Evolutionary conservation across 2,113 vertebrate genomes (phyloP).

Genomic region (Empidonax traillii): DNA sequence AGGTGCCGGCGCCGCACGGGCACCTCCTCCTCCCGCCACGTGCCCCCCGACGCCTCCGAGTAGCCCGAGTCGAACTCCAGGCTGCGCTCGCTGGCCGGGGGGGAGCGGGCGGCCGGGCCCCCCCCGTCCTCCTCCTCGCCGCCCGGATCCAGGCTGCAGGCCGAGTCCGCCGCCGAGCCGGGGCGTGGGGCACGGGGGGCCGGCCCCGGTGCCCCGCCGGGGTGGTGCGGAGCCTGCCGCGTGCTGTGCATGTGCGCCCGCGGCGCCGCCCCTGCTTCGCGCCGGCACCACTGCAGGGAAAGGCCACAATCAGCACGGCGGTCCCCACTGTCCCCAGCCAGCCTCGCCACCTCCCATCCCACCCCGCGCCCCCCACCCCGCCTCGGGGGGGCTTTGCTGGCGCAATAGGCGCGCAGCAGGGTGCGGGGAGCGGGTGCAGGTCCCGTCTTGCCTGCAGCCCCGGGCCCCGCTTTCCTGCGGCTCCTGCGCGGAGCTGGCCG

Average conservation of each 20-base stretch:
- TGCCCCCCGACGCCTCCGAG: conserved; percentile 85
- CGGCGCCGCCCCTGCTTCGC: conserved; percentile 75
- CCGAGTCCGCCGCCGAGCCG: conserved; percentile 84
- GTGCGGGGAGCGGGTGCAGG: conserved; percentile 15
- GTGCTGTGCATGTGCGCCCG: conserved; percentile 81
- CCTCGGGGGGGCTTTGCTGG: background rate
- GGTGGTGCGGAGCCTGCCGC: conserved; percentile 77
- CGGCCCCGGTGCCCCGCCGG: conserved; percentile 60
- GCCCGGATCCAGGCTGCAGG: conserved; percentile 84
- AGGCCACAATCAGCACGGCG: background rate
- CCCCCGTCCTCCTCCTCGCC: conserved; percentile 73
- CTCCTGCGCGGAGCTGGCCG: conserved; percentile 29
- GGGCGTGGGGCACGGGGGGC: conserved; percentile 21
- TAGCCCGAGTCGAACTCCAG: conserved; percentile 93
- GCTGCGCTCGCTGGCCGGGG: conserved; percentile 83
- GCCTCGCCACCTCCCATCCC: background rate
- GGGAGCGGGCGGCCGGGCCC: conserved; percentile 58
- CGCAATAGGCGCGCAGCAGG: background rate
- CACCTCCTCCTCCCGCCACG: conserved; percentile 86
- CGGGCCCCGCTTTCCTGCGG: conserved; percentile 52
- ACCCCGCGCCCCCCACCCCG: background rate
- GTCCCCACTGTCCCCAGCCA: accelerated
- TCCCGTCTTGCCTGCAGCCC: conserved; percentile 42
- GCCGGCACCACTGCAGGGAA: conserved; percentile 78
- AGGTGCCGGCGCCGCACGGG: conserved; percentile 22